phyloP scores from a whole-genome alignment of 2,113 vertebrate species.

The Nannospalax galili region DNA sequence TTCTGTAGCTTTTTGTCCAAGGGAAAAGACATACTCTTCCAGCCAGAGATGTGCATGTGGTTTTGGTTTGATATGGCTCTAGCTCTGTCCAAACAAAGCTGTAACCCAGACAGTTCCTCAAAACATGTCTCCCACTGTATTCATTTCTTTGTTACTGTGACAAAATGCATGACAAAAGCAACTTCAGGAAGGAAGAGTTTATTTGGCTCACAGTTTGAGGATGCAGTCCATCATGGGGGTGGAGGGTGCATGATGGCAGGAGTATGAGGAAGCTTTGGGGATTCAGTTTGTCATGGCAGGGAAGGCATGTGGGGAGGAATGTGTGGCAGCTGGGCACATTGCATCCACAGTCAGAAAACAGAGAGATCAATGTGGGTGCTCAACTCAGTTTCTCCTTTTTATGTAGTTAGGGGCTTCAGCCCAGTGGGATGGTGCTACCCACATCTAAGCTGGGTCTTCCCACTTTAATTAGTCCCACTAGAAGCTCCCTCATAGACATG shows the following conservation, averaged over 20 bases:
- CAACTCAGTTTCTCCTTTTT: neutral
- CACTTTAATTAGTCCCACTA: neutral
- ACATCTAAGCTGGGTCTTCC: neutral
- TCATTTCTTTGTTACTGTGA: too few species aligned
- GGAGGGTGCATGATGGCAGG: neutral
- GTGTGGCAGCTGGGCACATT: too few species aligned
- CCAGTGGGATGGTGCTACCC: neutral
- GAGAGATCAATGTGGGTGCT: neutral
- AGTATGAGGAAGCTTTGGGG: too few species aligned
- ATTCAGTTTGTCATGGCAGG: too few species aligned
- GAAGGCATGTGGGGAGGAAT: too few species aligned
- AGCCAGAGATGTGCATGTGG: neutral
- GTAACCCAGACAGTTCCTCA: neutral
- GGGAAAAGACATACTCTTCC: neutral
- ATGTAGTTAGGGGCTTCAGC: neutral
- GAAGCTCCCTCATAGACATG: neutral
- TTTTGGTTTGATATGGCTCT: constrained; percentile 60
- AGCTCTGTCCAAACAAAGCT: constrained; percentile 16
- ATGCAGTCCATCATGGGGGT: too few species aligned
- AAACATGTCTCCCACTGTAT: too few species aligned
- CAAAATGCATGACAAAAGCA: too few species aligned
- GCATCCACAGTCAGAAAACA: neutral
- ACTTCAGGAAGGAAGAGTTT: too few species aligned
- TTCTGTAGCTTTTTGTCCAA: constrained; percentile 25
- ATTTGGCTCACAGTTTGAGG: too few species aligned